phyloP scores from a whole-genome alignment of 2,113 vertebrate species.

The Perca schrenkii region DNA sequence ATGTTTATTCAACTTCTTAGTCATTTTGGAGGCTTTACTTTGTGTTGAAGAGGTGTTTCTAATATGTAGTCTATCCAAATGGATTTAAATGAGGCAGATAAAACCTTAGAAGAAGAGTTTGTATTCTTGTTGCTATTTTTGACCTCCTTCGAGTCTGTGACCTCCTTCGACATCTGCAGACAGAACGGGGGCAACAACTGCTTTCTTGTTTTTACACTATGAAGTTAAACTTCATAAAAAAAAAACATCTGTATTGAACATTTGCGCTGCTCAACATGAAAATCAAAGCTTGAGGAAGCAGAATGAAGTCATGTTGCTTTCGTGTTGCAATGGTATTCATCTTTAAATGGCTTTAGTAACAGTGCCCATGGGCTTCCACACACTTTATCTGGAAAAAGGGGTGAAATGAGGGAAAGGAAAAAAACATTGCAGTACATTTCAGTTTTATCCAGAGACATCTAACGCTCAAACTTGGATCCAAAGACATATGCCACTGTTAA shows the following conservation, averaged over 20 bases:
- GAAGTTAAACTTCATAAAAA: slow-evolving; percentile 9
- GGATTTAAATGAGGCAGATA: neutral
- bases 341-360: slow-evolving; percentile 14
- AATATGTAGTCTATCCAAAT: neutral
- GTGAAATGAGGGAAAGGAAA: slow-evolving; percentile 37
- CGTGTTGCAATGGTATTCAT: neutral
- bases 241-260: slow-evolving; percentile 8
- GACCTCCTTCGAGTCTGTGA: slow-evolving; percentile 47
- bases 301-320: neutral
- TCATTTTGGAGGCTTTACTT: neutral
- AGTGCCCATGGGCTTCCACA: neutral
- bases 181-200: slow-evolving; percentile 59
- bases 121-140: slow-evolving; percentile 44
- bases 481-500: neutral
- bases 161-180: slow-evolving; percentile 78
- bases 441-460: neutral
- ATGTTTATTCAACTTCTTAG: neutral
- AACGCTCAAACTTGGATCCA: neutral
- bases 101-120: neutral
- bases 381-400: neutral
- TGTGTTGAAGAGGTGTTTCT: neutral
- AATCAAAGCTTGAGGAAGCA: neutral
- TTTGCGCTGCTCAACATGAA: neutral
- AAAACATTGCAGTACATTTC: slow-evolving; percentile 1
- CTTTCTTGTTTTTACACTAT: slow-evolving; percentile 22